A percentile compares a stretch with the other conserved stretches of the same genome.
These are phyloP conservation scores for Thymallus thymallus DNA, from an alignment of 2,113 vertebrate genomes.

Conservation along the genomic window DNA sequence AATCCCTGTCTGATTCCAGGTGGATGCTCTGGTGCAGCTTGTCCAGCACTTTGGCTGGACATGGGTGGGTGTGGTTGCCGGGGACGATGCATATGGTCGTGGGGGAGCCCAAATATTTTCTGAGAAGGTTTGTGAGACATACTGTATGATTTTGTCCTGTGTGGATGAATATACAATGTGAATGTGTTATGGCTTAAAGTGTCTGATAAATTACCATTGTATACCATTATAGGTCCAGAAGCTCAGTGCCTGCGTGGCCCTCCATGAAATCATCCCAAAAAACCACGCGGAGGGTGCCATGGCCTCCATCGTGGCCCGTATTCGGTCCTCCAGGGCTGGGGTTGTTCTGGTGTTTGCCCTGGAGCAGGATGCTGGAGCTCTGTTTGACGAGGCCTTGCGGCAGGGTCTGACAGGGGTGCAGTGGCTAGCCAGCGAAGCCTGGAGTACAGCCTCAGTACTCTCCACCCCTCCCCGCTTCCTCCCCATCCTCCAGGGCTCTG, in stretches of 20 bases:
- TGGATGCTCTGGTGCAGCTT: slow-evolving; percentile 73
- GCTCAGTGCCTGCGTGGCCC: slow-evolving; percentile 69
- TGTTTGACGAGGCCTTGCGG: slow-evolving; percentile 70
- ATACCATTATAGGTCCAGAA: slow-evolving; percentile 44
- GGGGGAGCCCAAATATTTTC: slow-evolving; percentile 74
- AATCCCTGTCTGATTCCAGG: slow-evolving; percentile 45
- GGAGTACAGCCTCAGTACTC: slow-evolving; percentile 76
- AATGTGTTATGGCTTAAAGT: too few relatives aligned
- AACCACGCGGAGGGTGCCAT: slow-evolving; percentile 60
- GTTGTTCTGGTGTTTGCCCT: slow-evolving; percentile 77
- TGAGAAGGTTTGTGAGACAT: slow-evolving; percentile 47
- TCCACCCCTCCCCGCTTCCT: slow-evolving; percentile 65
- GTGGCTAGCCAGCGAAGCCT: slow-evolving; percentile 80
- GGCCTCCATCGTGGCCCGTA: slow-evolving; percentile 65
- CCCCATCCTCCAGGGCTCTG: slow-evolving; percentile 69
- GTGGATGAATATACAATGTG: too few relatives aligned
- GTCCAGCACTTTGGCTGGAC: slow-evolving; percentile 77
- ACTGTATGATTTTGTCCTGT: too few relatives aligned
- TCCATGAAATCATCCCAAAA: slow-evolving; percentile 75
- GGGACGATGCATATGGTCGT: slow-evolving; percentile 75
- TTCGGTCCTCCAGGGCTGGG: slow-evolving; percentile 62
- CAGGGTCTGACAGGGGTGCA: slow-evolving; percentile 71
- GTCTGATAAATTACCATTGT: too few relatives aligned
- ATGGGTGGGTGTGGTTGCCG: slow-evolving; percentile 78
- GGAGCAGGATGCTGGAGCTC: slow-evolving; percentile 72